Evolutionary conservation across 2,888 invertebrate species (phyloP).

Genomic region (Aromia moschata): DNA sequence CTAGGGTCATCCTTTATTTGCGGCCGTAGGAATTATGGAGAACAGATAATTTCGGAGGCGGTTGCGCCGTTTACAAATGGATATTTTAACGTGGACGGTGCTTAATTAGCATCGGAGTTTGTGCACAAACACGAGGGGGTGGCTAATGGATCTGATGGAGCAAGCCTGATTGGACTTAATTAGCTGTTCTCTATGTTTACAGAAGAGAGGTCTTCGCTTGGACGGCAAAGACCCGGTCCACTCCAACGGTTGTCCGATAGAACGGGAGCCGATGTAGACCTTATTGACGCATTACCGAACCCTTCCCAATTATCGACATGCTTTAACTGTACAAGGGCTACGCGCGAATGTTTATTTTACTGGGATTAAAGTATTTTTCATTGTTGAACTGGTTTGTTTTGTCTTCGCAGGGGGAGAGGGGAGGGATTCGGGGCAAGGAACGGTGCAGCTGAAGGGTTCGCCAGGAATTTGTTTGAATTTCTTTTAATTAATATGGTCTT

Average conservation of each 20-base stretch:
- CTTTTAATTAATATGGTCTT: conserved; percentile 11
- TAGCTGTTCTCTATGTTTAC: conserved; percentile 65
- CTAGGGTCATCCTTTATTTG: conserved; percentile 33
- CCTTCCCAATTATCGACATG: conserved; percentile 28
- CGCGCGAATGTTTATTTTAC: conserved; percentile 19
- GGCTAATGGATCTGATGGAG: conserved; percentile 66
- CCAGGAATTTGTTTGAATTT: conserved; percentile 1
- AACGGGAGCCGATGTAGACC: conserved; percentile 16
- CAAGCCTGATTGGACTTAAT: conserved; percentile 70
- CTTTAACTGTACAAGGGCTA: conserved; percentile 13
- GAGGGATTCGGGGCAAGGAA: too few species aligned
- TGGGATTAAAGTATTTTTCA: conserved; percentile 9
- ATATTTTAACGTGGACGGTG: conserved; percentile 57
- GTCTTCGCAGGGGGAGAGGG: background rate
- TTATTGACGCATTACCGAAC: conserved; percentile 24
- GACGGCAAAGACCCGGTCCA: conserved; percentile 32
- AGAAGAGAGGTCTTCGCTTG: conserved; percentile 47
- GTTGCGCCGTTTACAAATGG: conserved; percentile 55
- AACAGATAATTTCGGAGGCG: conserved; percentile 29
- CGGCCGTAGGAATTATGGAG: conserved; percentile 29
- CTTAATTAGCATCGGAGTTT: conserved; percentile 63
- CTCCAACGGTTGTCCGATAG: conserved; percentile 28
- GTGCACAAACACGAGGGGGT: conserved; percentile 62
- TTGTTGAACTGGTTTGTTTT: background rate
- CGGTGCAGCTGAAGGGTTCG: background rate